Evolutionary conservation across 2,113 vertebrate species (phyloP).

Genomic region (Cephalopterus ornatus): DNA sequence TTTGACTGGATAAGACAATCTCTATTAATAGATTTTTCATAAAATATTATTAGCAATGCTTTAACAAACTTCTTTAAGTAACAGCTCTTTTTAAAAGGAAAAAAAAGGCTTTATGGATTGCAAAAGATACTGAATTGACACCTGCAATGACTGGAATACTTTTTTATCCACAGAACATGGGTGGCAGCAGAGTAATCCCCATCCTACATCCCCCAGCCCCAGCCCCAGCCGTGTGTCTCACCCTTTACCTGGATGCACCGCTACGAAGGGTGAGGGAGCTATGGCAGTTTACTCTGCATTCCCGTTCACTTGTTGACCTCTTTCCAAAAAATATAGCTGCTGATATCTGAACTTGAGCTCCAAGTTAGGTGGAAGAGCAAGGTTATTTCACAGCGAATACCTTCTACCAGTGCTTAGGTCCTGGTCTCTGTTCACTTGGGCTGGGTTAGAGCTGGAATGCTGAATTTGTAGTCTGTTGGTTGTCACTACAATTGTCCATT

Average conservation of each 20-base stretch:
- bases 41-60: background rate
- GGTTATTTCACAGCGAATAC: background rate
- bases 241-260: constrained; percentile 50
- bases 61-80: background rate
- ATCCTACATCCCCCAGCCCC: constrained; percentile 50
- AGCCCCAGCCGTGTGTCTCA: constrained; percentile 42
- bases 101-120: background rate
- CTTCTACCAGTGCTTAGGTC: background rate
- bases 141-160: constrained; percentile 42
- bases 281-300: constrained; percentile 38
- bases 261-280: constrained; percentile 52
- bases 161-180: constrained; percentile 57
- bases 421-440: background rate
- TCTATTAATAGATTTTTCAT: background rate
- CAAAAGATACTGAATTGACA: constrained; percentile 17
- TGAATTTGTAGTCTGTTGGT: background rate
- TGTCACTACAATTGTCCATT: background rate
- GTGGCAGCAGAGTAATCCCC: constrained; percentile 50
- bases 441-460: background rate
- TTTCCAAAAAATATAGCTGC: background rate
- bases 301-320: background rate
- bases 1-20: background rate
- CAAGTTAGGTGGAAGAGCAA: background rate
- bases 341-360: background rate
- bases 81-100: background rate